These are phyloP conservation scores for Tauraco hartlaubi DNA, from an alignment of 2,797 vertebrate genomes.

Conservation along the genomic window DNA sequence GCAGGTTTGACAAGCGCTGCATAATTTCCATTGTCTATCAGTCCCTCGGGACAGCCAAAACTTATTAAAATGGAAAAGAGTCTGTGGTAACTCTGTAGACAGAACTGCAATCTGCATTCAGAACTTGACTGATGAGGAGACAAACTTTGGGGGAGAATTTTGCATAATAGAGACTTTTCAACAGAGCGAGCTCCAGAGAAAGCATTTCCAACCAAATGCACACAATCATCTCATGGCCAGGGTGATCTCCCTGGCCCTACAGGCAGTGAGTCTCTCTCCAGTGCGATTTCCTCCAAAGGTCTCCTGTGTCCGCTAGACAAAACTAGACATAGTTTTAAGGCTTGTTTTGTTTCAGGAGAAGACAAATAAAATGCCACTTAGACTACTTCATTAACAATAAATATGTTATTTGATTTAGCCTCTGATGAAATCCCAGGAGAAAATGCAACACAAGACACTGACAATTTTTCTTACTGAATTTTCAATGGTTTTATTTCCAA, in stretches of 20 bases:
- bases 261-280: neutral
- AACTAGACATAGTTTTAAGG: neutral
- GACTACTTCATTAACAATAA: neutral
- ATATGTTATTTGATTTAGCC: neutral
- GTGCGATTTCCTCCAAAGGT: neutral
- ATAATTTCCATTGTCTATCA: neutral
- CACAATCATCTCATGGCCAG: neutral
- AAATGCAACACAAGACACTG: neutral
- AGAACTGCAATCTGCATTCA: slow-evolving; percentile 11
- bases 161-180: slow-evolving; percentile 22
- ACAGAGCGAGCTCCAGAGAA: neutral
- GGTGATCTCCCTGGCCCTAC: neutral
- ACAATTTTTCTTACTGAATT: neutral
- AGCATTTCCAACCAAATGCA: neutral
- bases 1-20: neutral
- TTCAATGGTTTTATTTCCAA: neutral
- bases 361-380: neutral
- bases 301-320: rapidly evolving
- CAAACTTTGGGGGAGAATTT: neutral
- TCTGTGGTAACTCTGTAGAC: neutral
- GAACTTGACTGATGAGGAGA: neutral
- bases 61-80: slow-evolving; percentile 24
- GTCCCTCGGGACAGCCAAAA: neutral
- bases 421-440: neutral
- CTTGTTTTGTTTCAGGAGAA: neutral